Evolutionary conservation across 2,888 invertebrate genomes (phyloP), one percentile per base, ranked within the genome.

Genomic region (Nycteola revayana): DNA sequence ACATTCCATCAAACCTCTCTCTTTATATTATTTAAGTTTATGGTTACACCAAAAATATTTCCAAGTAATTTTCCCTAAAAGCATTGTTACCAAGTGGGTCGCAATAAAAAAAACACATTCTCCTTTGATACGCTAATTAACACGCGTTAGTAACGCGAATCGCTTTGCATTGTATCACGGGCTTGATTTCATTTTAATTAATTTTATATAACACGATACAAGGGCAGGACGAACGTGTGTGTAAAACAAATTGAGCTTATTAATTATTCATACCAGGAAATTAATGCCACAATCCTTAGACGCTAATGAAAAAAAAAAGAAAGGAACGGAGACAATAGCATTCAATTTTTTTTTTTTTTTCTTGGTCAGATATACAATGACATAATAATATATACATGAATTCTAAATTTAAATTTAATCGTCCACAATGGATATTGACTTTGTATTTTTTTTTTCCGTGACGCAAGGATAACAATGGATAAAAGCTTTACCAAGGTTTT

Each of bases 131-230:
- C 32, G 26, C 28, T 38, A 44, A 50, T 50, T 33, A 42, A 37
- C 32, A 17, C n/a, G 23, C 30, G 35, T 14, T 14, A 5, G n/a
- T n/a, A n/a, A n/a, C n/a, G n/a, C n/a, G n/a, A n/a, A n/a, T n/a
- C n/a, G n/a, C n/a, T n/a, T 14, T 14, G 29, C n/a, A 38, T 36
- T 34, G 8, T 25, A 36, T 22, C 45, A 55, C 42, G 52, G 48
- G 37, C 35, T 14, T 39, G 37, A 51, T 55, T 44, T 32, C 11
- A 36, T 40, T 54, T 47, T 47, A 36, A 42, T 35, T 40, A 32
- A 42, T 41, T 47, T 28, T 26, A 33, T 32, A 32, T 49, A 39
- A 33, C 32, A 39, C 28, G 32, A 27, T 28, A 32, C 8, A 53
- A 51, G 42, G 29, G 51, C 43, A 37, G 11, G 10, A 28, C 28